phyloP scores from a whole-genome alignment of 2,888 invertebrate species.

The Pollenia amentaria region DNA sequence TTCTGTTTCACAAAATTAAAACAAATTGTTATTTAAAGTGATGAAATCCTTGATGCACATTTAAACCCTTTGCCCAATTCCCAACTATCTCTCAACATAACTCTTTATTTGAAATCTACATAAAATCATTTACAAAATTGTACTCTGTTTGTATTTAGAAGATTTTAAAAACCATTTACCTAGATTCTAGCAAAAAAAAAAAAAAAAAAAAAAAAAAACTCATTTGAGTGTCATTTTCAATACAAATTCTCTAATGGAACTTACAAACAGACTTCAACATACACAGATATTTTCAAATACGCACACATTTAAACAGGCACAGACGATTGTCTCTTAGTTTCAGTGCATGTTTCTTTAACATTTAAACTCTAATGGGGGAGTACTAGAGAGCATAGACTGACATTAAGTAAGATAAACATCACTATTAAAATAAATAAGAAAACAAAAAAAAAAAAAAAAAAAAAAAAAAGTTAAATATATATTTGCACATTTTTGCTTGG shows the following conservation, averaged over 20 bases:
- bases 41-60: conserved; percentile 6
- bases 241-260: conserved; percentile 52
- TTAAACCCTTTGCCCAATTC: not conserved
- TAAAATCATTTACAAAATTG: not conserved
- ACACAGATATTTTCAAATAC: not conserved
- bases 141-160: not conserved
- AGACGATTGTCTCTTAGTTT: not conserved
- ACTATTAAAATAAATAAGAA: conserved; percentile 41
- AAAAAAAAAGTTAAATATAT: not conserved
- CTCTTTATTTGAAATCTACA: conserved; percentile 6
- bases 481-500: conserved; percentile 15
- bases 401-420: conserved; percentile 67
- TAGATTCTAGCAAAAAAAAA: not conserved
- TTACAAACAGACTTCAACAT: conserved; percentile 18
- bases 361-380: conserved; percentile 30
- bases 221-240: conserved; percentile 49
- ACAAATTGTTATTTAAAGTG: conserved; percentile 28
- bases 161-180: conserved; percentile 30
- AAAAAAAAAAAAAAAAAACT: conserved; percentile 10
- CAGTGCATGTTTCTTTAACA: conserved; percentile 22
- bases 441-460: not conserved
- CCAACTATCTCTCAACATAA: not conserved
- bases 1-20: not conserved
- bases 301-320: not conserved
- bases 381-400: conserved; percentile 42